A percentile compares a stretch with the other conserved stretches of the same genome.
These are phyloP conservation scores for Orientallactaga bullata DNA, from an alignment of 2,113 vertebrate species.

Conservation along the genomic window DNA sequence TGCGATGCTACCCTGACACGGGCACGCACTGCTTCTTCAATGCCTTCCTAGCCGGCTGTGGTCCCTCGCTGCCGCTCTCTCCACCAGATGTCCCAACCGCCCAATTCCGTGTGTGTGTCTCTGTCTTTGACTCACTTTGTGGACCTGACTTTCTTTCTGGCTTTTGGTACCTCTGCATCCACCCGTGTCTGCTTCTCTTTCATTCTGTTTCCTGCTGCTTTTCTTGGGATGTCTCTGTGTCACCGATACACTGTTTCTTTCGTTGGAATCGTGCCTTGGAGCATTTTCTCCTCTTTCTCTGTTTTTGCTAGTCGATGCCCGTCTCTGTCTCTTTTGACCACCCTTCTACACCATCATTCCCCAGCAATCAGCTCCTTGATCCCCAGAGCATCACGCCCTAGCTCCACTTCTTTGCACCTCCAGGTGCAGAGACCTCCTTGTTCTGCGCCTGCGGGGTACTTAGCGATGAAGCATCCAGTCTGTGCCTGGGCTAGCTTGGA, in stretches of 20 bases:
- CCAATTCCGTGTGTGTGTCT: not conserved
- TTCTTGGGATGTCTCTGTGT: slow-evolving; percentile 33
- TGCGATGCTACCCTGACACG: not conserved
- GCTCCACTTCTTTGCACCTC: not conserved
- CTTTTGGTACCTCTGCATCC: not conserved
- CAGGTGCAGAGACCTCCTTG: not conserved
- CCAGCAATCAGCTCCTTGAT: not conserved
- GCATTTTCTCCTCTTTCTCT: not conserved
- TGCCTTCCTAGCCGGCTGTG: slow-evolving; percentile 30
- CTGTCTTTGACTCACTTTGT: slow-evolving; percentile 19
- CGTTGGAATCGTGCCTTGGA: not conserved
- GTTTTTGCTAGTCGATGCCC: not conserved
- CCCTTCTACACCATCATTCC: not conserved
- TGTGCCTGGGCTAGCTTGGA: not conserved
- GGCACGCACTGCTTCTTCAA: not conserved
- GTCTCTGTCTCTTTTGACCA: not conserved
- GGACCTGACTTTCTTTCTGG: not conserved
- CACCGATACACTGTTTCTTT: not conserved
- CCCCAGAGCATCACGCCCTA: not conserved
- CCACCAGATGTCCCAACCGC: not conserved
- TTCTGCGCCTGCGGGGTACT: not conserved
- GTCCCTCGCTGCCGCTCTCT: not conserved
- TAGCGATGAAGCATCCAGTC: not conserved
- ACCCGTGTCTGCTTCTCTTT: not conserved
- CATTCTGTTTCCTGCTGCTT: not conserved